A percentile compares a stretch with the other conserved stretches of the same genome.
Conservation (phyloP, 2,888 invertebrate species). For the Trichogramma dendrolimi region DNA sequence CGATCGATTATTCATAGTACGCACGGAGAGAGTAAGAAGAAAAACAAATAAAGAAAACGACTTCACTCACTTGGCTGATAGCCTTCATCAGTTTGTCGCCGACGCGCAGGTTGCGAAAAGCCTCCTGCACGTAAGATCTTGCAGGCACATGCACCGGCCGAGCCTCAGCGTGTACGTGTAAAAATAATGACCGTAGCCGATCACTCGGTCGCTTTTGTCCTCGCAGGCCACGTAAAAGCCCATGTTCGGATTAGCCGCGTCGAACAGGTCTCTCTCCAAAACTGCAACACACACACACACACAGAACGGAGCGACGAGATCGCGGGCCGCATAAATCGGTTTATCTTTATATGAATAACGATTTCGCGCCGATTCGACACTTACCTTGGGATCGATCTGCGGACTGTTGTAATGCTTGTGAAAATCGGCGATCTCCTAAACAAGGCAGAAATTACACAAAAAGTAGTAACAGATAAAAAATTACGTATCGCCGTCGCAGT, state of each 20-base stretch:
- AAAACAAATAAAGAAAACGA: neutral
- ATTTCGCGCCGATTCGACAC: slow-evolving; percentile 7
- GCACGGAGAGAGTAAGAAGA: neutral
- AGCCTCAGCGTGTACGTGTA: slow-evolving; percentile 82
- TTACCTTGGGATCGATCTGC: slow-evolving; percentile 24
- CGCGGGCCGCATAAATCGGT: neutral
- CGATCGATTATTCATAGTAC: neutral
- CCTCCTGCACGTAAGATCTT: slow-evolving; percentile 78
- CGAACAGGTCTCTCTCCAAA: slow-evolving; percentile 70
- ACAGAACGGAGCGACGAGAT: neutral
- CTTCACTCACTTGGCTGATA: slow-evolving; percentile 62
- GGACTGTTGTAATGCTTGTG: slow-evolving; percentile 26
- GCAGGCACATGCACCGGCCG: slow-evolving; percentile 74
- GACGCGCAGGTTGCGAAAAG: slow-evolving; percentile 62
- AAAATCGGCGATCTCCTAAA: slow-evolving; percentile 27
- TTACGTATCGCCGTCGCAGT: neutral
- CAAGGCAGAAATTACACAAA: neutral
- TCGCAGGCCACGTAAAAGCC: slow-evolving; percentile 67
- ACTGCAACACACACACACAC: slow-evolving; percentile 50
- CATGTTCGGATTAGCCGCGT: slow-evolving; percentile 62
- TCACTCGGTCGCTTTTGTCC: slow-evolving; percentile 44
- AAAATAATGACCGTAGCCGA: slow-evolving; percentile 79
- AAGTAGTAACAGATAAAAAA: neutral
- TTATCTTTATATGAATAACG: neutral
- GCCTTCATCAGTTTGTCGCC: slow-evolving; percentile 64